These are phyloP conservation scores for Orthonevra nobilis DNA, from an alignment of 2,888 invertebrate genomes.

Conservation along the genomic window DNA sequence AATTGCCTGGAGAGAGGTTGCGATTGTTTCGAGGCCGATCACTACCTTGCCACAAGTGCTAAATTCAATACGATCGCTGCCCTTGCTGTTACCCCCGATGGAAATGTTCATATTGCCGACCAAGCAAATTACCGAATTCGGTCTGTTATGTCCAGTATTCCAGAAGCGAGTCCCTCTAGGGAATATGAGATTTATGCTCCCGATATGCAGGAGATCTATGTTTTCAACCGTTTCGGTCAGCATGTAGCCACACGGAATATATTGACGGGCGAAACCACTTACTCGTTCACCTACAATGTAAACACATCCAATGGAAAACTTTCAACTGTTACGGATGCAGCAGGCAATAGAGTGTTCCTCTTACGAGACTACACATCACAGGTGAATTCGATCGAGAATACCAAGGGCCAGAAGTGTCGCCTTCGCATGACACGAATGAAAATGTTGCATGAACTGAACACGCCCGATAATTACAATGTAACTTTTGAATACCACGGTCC, in stretches of 20 bases:
- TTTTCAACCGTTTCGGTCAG: slow-evolving; percentile 96
- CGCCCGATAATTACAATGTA: slow-evolving; percentile 95
- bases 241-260: slow-evolving; percentile 96
- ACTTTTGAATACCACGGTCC: slow-evolving; percentile 96
- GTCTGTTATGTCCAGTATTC: slow-evolving; percentile 93
- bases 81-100: slow-evolving; percentile 95
- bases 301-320: slow-evolving; percentile 97
- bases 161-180: slow-evolving; percentile 89
- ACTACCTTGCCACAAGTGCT: slow-evolving; percentile 94
- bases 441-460: slow-evolving; percentile 93
- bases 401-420: slow-evolving; percentile 94
- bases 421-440: slow-evolving; percentile 95
- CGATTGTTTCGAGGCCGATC: slow-evolving; percentile 95
- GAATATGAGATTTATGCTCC: slow-evolving; percentile 97
- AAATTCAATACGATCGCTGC: slow-evolving; percentile 97
- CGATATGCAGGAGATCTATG: slow-evolving; percentile 96
- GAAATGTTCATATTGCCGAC: slow-evolving; percentile 96
- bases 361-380: slow-evolving; percentile 91
- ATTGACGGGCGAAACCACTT: slow-evolving; percentile 95
- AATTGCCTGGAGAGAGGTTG: slow-evolving; percentile 95
- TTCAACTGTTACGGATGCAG: slow-evolving; percentile 95
- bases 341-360: slow-evolving; percentile 93
- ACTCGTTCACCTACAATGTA: slow-evolving; percentile 96
- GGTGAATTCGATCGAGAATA: slow-evolving; percentile 96
- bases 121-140: slow-evolving; percentile 94